Base-by-base conservation (phyloP, 2,888 invertebrate species). In the Lomographa bimaculata region DNA sequence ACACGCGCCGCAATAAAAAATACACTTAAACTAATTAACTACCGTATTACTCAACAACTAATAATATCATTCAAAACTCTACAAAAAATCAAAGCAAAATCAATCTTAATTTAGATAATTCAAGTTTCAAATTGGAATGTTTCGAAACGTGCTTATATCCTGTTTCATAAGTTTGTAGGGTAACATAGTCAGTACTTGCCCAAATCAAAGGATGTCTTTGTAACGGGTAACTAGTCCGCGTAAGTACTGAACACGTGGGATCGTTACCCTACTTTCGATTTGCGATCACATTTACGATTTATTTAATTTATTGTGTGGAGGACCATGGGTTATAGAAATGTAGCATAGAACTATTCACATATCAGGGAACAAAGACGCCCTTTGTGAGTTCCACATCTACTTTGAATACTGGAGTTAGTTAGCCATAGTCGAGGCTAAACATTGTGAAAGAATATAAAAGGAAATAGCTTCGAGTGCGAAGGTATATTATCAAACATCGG, bases 151-250 rank as follows among this genome's bases (percentile, higher is more conserved):
- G 7, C 2, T 27, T 39, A 21, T 0, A 25, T 2, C 14, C 11
- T 9, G 26, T 17, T 27, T 5, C 5, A 7, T 12, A 29, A 20
- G 26, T 35, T n/a, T 36, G 38, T 39, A 17, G 19, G 9, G 12
- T 35, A 32, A 37, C 29, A 41, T 45, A 26, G 36, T 26, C 27
- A 34, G 35, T 43, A 36, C 34, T 46, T 42, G 9, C 24, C 28
- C 16, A 34, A 48, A 43, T 61, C 45, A 60, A 54, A 61, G 41
- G 56, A 37, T 46, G 33, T 45, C 57, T 52, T 54, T 65, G 57
- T 62, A 40, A 49, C 27, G 32, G 38, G 26, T 41, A 42, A 44
- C 45, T 44, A 51, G 35, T 46, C 41, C 50, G 28, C 24, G 32
- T 34, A 38, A 43, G 44, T 41, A 44, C 38, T 36, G 27, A 40